Conservation (phyloP, 2,113 vertebrate genomes). For the Micromys minutus region DNA sequence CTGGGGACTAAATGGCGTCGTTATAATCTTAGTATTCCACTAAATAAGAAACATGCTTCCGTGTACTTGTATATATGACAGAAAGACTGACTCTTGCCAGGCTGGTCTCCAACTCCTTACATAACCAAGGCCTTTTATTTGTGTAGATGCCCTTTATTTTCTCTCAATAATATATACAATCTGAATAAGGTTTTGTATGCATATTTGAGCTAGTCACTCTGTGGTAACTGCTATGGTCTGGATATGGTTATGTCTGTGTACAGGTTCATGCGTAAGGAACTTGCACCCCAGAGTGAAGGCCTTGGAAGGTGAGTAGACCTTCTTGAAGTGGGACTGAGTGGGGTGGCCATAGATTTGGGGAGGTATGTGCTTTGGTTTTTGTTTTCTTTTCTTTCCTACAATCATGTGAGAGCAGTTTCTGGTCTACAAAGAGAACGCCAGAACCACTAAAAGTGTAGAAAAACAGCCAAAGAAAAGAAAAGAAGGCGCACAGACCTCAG, state of each 20-base stretch:
- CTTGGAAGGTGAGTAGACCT: neutral
- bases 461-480: neutral
- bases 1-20: neutral
- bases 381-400: neutral
- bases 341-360: neutral
- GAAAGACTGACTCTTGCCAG: neutral
- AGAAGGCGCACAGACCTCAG: neutral
- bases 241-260: neutral
- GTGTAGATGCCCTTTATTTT: constrained; percentile 19
- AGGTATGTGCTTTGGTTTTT: neutral
- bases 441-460: neutral
- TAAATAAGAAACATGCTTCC: neutral
- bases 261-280: neutral
- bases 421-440: neutral
- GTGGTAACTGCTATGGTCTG: neutral
- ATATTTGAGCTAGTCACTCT: neutral
- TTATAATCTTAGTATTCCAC: neutral
- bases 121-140: neutral
- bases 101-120: neutral
- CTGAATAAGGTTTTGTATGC: neutral
- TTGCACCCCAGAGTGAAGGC: neutral
- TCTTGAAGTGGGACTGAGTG: neutral
- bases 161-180: constrained; percentile 17
- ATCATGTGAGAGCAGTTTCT: neutral
- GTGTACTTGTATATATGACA: no score